Base-by-base conservation (phyloP, 2,888 invertebrate species). In the Dioctria rufipes region DNA sequence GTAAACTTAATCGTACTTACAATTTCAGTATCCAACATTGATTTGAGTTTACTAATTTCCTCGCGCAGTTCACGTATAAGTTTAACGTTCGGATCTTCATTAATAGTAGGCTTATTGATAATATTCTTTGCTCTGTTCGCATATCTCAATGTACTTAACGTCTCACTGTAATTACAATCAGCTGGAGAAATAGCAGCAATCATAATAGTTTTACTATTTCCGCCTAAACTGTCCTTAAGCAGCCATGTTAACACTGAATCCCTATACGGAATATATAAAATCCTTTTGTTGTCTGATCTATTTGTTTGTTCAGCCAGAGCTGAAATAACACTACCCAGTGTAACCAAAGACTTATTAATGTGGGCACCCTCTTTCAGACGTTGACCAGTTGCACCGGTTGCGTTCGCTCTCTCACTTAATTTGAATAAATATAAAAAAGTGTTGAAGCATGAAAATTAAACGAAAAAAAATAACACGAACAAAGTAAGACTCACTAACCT, bases 191-290 rank as follows among this genome's bases (percentile, higher is more conserved):
- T 91, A 37, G 95, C 95, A 42, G 96, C 96, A 82, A 96, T 95
- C 96, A 96, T 96, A 83, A 96, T 95, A 0, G 96, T 96, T 88
- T 96, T 96, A 9, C 96, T 95, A 89, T 96, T 96, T 0, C 96
- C 96, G 0, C 96, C 96, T 73, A 96, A 90, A 83, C 95, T 95
- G 86, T 96, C 96, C 87, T 96, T 96, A 5, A 96, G 90, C 80
- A 96, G 89, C 96, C 96, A 96, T 3, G 96, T 96, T 11, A 96
- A 91, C 73, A 95, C 95, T 0, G 96, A 96, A 89, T 96, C 95
- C 5, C 96, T 91, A 89, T 96, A 96, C 3, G 96, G 96, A 84
- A 96, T 95, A 89, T 95, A 96, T 83, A 93, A 92, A 67, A 89
- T 90, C 78, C 90, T 89, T 81, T 90, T 90, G 66, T 90, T 90